phyloP scores from a whole-genome alignment of 2,888 invertebrate genomes.

The Sabatieria punctata region DNA sequence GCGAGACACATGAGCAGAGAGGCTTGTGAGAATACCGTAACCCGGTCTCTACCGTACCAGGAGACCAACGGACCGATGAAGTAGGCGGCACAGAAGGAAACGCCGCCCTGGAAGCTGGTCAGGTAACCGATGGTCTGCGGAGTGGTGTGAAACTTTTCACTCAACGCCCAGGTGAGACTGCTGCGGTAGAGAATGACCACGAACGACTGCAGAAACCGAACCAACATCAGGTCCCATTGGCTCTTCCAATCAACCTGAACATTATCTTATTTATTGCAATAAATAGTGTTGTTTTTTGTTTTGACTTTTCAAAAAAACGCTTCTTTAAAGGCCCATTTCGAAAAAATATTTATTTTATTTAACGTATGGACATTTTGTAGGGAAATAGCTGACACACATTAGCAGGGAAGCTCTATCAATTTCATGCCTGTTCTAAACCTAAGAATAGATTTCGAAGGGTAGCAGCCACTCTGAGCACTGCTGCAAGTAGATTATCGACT shows the following conservation, averaged over 20 bases:
- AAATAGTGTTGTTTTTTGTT: too few relatives aligned
- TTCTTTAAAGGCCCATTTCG: too few relatives aligned
- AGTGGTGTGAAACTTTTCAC: constrained; percentile 1
- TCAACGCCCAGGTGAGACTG: constrained; percentile 8
- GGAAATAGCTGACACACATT: too few relatives aligned
- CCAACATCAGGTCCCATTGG: constrained; percentile 7
- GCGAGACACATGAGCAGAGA: background rate
- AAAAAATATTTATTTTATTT: too few relatives aligned
- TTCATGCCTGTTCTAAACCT: too few relatives aligned
- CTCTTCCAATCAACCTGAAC: constrained; percentile 8
- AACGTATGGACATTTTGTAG: too few relatives aligned
- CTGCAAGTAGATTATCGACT: too few relatives aligned
- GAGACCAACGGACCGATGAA: background rate
- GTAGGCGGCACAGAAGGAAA: background rate
- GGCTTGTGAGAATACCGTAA: background rate
- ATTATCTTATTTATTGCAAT: too few relatives aligned
- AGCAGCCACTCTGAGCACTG: too few relatives aligned
- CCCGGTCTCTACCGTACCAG: background rate
- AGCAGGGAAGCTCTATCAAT: too few relatives aligned
- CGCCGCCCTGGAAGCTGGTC: constrained; percentile 3
- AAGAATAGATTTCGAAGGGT: too few relatives aligned
- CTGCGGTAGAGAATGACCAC: constrained; percentile 9
- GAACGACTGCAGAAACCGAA: constrained; percentile 2
- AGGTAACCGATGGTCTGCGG: background rate
- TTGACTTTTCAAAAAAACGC: too few relatives aligned